A percentile compares a stretch with the other conserved stretches of the same genome.
Conservation (phyloP, 92 coral and sea anemone species). For the Epizoanthus stellaris region DNA sequence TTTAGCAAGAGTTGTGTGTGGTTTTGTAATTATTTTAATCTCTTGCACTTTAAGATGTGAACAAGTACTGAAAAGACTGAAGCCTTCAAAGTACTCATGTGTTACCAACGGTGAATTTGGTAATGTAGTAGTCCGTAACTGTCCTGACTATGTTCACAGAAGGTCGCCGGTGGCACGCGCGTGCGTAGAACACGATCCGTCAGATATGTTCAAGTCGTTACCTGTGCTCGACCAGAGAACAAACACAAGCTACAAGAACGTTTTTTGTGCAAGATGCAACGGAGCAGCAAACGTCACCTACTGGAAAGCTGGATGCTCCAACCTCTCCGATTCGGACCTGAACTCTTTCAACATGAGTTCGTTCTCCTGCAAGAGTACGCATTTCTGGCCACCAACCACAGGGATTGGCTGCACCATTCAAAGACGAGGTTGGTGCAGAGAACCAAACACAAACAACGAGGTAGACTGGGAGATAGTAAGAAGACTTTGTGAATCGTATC, state of each 20-base stretch:
- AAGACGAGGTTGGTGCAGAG: no score
- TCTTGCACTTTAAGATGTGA: no score
- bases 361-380: no score
- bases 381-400: no score
- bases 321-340: no score
- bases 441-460: background rate
- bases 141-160: background rate
- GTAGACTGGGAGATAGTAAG: background rate
- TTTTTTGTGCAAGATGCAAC: conserved; percentile 17
- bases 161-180: conserved; percentile 18
- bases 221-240: conserved; percentile 16
- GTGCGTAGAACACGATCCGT: conserved; percentile 4
- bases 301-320: background rate
- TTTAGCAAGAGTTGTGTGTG: no score
- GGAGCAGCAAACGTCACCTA: background rate
- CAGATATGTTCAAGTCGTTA: background rate
- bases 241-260: background rate
- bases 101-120: background rate
- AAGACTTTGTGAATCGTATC: conserved; percentile 10
- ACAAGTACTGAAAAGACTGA: no score
- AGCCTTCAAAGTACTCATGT: background rate
- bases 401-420: no score
- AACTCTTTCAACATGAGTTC: no score
- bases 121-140: background rate
- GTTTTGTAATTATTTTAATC: no score